Evolutionary conservation across 2,797 vertebrate species (phyloP).

Genomic region (Knipowitschia caucasica): DNA sequence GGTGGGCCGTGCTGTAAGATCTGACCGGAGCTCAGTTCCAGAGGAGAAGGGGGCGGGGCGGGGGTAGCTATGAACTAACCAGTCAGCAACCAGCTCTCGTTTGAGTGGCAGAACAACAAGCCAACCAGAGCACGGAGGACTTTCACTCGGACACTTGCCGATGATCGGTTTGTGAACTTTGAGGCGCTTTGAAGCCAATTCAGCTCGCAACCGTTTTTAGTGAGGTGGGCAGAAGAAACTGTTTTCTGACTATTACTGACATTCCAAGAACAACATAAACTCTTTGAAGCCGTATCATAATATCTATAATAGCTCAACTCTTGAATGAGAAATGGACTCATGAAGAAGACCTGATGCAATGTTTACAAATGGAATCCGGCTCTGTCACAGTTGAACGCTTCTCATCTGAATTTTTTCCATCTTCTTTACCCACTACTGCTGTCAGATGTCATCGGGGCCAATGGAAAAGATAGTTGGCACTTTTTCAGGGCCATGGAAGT

Average conservation of each 20-base stretch:
- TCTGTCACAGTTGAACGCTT: not conserved
- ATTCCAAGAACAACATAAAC: too few relatives aligned
- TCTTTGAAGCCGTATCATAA: not conserved
- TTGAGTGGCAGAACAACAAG: slow-evolving; percentile 21
- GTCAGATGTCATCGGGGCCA: not conserved
- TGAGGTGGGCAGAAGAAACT: slow-evolving; percentile 2
- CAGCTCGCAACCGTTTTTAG: not conserved
- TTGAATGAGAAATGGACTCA: not conserved
- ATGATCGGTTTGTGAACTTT: not conserved
- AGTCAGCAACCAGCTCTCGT: slow-evolving; percentile 54
- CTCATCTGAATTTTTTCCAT: too few relatives aligned
- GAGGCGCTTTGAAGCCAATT: not conserved
- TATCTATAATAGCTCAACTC: not conserved
- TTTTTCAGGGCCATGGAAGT: too few relatives aligned
- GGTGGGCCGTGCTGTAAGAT: slow-evolving; percentile 59
- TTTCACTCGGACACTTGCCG: slow-evolving; percentile 58
- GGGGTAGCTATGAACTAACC: slow-evolving; percentile 48
- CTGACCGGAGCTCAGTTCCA: slow-evolving; percentile 70
- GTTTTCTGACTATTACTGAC: too few relatives aligned
- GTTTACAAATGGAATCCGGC: not conserved
- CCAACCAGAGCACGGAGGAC: slow-evolving; percentile 30
- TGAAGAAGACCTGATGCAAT: not conserved
- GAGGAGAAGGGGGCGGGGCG: slow-evolving; percentile 47
- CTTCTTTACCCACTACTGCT: too few relatives aligned
- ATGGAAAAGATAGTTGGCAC: not conserved